Evolutionary conservation across 2,888 invertebrate genomes (phyloP).

Genomic region (Hipparchia sbordonii): DNA sequence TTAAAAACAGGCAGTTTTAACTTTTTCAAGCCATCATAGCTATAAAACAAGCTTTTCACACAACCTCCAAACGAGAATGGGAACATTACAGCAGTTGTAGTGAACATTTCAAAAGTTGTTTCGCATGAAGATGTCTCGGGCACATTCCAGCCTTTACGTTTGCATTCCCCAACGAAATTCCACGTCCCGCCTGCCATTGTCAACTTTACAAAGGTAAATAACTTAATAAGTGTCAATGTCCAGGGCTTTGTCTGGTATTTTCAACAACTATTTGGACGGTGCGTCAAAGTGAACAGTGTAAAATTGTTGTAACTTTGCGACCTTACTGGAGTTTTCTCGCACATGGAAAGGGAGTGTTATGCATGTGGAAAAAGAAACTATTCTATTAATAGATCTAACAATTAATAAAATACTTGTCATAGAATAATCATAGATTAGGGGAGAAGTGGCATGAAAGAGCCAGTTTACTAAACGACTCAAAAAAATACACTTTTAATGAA

Average conservation of each 20-base stretch:
- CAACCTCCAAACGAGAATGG: constrained; percentile 23
- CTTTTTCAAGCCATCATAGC: background rate
- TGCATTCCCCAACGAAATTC: constrained; percentile 70
- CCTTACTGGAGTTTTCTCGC: too few species aligned
- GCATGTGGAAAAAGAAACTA: too few species aligned
- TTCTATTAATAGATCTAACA: too few species aligned
- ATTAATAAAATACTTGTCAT: too few species aligned
- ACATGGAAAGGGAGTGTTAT: too few species aligned
- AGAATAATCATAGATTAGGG: too few species aligned
- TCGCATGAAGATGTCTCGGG: constrained; percentile 74
- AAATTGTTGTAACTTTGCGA: too few species aligned
- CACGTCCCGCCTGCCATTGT: constrained; percentile 48
- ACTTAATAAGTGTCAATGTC: constrained; percentile 62
- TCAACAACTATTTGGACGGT: background rate
- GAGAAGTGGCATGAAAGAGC: too few species aligned
- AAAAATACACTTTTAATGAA: too few species aligned
- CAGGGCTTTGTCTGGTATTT: constrained; percentile 11
- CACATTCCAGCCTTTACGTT: constrained; percentile 66
- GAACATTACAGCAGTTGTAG: constrained; percentile 26
- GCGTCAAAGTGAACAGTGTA: background rate
- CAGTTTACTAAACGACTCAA: too few species aligned
- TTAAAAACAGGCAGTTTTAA: background rate
- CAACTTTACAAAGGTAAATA: constrained; percentile 58
- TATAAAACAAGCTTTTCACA: constrained; percentile 23
- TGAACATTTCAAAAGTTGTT: constrained; percentile 39